phyloP scores from a whole-genome alignment of 2,888 invertebrate species.

The Hedya salicella region DNA sequence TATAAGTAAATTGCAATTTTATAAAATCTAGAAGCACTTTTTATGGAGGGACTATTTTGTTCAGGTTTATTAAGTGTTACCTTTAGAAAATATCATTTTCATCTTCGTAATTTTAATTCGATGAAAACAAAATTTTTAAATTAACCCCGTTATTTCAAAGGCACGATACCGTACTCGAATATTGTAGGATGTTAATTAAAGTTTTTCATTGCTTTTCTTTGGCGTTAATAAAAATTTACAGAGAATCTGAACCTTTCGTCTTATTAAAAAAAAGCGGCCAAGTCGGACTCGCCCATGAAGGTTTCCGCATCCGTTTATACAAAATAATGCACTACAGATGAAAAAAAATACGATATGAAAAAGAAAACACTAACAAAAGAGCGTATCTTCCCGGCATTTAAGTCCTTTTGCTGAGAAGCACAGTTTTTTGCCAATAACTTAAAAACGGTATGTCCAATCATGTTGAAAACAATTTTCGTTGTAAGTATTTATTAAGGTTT shows the following conservation, averaged over 20 bases:
- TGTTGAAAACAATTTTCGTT: no score
- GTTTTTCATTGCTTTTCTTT: conserved; percentile 22
- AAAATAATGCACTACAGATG: no score
- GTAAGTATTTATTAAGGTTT: no score
- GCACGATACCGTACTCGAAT: background rate
- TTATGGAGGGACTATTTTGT: no score
- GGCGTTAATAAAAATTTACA: background rate
- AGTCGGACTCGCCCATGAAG: no score
- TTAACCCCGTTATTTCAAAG: conserved; percentile 25
- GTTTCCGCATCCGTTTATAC: no score
- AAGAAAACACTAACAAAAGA: no score
- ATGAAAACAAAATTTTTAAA: background rate
- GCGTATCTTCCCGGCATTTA: no score
- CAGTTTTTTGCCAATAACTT: no score
- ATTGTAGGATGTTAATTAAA: conserved; percentile 25
- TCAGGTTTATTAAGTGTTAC: background rate
- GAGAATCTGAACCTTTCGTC: background rate
- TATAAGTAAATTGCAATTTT: background rate
- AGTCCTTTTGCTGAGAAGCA: no score
- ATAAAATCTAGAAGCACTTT: background rate
- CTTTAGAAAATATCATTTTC: conserved; percentile 1
- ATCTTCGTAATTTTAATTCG: background rate
- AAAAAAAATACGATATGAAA: no score
- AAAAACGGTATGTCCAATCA: no score
- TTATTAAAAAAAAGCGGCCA: background rate